phyloP scores from a whole-genome alignment of 2,888 invertebrate genomes.

The Platerodrilus igneus region DNA sequence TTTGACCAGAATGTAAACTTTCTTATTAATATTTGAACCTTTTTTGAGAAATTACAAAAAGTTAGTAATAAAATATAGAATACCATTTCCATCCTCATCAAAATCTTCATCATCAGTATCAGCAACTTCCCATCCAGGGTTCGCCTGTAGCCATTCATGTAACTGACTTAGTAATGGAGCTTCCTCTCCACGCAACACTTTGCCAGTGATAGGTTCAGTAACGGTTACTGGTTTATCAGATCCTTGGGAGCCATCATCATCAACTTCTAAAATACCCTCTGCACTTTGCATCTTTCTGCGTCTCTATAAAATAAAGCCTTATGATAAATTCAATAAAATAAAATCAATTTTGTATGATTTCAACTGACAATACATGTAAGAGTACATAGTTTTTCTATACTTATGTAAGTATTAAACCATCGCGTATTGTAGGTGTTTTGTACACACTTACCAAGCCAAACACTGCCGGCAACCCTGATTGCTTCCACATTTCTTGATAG shows the following conservation, averaged over 20 bases:
- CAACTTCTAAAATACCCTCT: slow-evolving; percentile 59
- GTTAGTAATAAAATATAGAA: neutral
- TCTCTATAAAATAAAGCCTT: too few relatives aligned
- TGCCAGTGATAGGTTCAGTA: slow-evolving; percentile 81
- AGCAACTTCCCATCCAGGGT: slow-evolving; percentile 92
- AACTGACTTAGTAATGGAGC: slow-evolving; percentile 83
- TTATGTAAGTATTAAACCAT: too few relatives aligned
- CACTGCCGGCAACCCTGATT: too few relatives aligned
- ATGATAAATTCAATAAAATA: too few relatives aligned
- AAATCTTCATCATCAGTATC: slow-evolving; percentile 73
- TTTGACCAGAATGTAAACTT: too few relatives aligned
- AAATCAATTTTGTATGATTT: neutral
- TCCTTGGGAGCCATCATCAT: slow-evolving; percentile 72
- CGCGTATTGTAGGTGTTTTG: too few relatives aligned
- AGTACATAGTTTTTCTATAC: too few relatives aligned
- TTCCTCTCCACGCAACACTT: slow-evolving; percentile 71
- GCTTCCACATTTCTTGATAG: too few relatives aligned
- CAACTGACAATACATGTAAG: too few relatives aligned
- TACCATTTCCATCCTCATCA: slow-evolving; percentile 50
- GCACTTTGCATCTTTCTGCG: slow-evolving; percentile 53
- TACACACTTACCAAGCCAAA: too few relatives aligned
- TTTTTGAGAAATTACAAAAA: neutral
- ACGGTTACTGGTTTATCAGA: slow-evolving; percentile 84
- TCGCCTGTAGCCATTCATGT: slow-evolving; percentile 79
- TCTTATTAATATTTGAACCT: too few relatives aligned